Conservation (phyloP, 2,113 vertebrate genomes). For the Charina bottae region DNA sequence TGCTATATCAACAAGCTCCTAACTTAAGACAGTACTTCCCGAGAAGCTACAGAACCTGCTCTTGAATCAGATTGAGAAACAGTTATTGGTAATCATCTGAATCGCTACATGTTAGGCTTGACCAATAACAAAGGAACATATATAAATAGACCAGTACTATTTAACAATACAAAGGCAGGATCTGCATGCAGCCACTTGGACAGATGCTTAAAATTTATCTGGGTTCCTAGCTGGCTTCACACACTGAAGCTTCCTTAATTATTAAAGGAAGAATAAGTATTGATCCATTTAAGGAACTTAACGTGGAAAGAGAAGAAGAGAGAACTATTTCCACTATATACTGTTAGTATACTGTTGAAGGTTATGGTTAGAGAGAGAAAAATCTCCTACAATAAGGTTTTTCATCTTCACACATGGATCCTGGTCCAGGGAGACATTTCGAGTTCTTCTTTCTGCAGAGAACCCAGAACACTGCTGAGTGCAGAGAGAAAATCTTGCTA, state of each 20-base stretch:
- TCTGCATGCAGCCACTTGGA: background rate
- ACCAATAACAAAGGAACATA: background rate
- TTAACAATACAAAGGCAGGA: background rate
- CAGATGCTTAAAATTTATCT: background rate
- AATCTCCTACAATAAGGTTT: background rate
- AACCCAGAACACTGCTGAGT: background rate
- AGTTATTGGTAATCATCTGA: background rate
- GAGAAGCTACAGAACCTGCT: background rate
- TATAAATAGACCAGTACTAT: background rate
- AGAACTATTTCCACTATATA: background rate
- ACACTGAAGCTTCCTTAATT: background rate
- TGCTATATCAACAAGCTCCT: background rate
- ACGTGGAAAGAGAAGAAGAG: background rate
- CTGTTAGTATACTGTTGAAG: background rate
- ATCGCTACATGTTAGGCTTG: background rate
- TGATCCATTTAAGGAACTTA: background rate
- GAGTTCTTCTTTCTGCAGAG: background rate
- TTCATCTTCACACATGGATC: background rate
- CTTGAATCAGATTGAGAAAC: background rate
- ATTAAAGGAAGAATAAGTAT: background rate
- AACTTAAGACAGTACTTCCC: background rate
- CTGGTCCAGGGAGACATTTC: background rate
- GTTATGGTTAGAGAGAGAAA: background rate
- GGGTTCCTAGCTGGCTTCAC: background rate
- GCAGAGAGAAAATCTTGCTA: background rate